Conservation (phyloP, 1,140 invertebrate species). For the Hyposmocoma kahamanoa region DNA sequence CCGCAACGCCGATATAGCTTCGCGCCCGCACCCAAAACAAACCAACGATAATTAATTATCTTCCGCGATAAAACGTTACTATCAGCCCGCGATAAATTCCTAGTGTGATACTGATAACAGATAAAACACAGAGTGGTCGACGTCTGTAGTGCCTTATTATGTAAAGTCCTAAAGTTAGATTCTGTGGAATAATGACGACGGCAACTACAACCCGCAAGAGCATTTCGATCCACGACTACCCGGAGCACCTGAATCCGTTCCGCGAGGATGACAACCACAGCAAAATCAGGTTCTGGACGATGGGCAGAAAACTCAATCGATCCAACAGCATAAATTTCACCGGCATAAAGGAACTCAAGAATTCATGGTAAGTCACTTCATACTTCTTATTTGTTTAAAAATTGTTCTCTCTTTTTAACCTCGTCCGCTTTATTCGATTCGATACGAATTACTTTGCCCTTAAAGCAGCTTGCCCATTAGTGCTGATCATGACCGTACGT, state of each 20-base stretch:
- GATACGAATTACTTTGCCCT: too few species aligned
- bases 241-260: constrained; percentile 83
- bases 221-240: constrained; percentile 78
- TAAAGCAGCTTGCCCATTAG: too few species aligned
- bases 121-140: constrained; percentile 60
- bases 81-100: constrained; percentile 61
- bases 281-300: constrained; percentile 74
- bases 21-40: constrained; percentile 41
- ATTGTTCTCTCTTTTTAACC: too few species aligned
- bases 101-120: constrained; percentile 65
- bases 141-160: constrained; percentile 57
- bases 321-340: constrained; percentile 75
- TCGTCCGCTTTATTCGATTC: too few species aligned
- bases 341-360: constrained; percentile 74
- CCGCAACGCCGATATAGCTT: constrained; percentile 24
- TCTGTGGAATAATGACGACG: constrained; percentile 44
- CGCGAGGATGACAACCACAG: constrained; percentile 78
- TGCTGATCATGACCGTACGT: too few species aligned
- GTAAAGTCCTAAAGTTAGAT: constrained; percentile 48
- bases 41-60: constrained; percentile 56
- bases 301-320: constrained; percentile 55
- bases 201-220: constrained; percentile 53
- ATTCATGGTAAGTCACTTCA: constrained; percentile 56
- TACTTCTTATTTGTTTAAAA: too few species aligned
- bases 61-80: constrained; percentile 59